These are phyloP conservation scores for Carabus problematicus DNA, from an alignment of 2,888 invertebrate species.

Conservation along the genomic window DNA sequence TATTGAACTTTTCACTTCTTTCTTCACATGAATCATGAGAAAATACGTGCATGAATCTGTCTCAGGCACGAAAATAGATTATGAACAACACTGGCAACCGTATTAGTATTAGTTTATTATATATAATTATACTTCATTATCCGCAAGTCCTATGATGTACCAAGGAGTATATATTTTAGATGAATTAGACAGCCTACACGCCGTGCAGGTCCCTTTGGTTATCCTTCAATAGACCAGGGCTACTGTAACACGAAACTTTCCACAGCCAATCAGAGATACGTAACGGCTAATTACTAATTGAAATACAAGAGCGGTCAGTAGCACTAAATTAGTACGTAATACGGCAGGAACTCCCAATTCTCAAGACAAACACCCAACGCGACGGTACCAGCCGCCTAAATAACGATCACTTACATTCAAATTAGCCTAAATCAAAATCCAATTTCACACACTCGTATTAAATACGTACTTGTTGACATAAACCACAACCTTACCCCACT, in stretches of 20 bases:
- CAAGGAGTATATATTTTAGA: slow-evolving; percentile 1
- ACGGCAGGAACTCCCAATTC: not conserved
- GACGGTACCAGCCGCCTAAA: slow-evolving; percentile 9
- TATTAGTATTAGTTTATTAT: no score
- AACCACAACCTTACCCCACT: no score
- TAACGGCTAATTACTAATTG: slow-evolving; percentile 32
- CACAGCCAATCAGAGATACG: slow-evolving; percentile 9
- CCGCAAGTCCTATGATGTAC: not conserved
- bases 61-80: no score
- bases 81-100: no score
- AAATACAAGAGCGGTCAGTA: slow-evolving; percentile 24
- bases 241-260: not conserved
- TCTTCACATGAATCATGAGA: not conserved
- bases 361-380: slow-evolving; percentile 30
- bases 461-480: no score
- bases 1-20: no score
- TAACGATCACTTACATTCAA: slow-evolving; percentile 34
- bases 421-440: slow-evolving; percentile 36
- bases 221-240: not conserved
- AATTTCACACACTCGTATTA: not conserved
- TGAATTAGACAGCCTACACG: slow-evolving; percentile 1
- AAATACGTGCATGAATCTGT: slow-evolving; percentile 7
- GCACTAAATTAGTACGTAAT: slow-evolving; percentile 29
- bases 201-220: not conserved
- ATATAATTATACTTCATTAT: no score